Evolutionary conservation across 2,113 vertebrate genomes (phyloP).

Genomic region (Pygoscelis antarcticus): DNA sequence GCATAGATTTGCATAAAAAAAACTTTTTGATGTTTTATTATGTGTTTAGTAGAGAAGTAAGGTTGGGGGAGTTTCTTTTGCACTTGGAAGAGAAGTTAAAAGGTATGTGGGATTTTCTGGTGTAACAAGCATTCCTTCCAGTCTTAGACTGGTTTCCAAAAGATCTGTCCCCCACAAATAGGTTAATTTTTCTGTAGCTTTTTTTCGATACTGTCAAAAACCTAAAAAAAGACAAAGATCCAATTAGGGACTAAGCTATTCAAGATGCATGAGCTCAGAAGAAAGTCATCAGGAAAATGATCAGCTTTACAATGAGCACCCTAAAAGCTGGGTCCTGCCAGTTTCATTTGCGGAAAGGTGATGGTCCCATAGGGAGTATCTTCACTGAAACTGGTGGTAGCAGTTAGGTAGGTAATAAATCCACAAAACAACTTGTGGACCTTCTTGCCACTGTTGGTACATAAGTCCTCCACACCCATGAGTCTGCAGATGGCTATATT

Average conservation of each 20-base stretch:
- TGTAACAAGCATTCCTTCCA: background rate
- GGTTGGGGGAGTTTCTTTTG: background rate
- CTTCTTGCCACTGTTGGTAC: background rate
- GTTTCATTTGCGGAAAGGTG: background rate
- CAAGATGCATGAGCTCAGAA: background rate
- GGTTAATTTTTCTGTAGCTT: background rate
- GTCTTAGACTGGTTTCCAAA: background rate
- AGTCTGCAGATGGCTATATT: background rate
- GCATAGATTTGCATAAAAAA: background rate
- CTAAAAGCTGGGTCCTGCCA: background rate
- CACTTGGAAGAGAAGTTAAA: background rate
- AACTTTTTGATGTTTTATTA: slow-evolving; percentile 8
- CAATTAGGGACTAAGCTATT: background rate
- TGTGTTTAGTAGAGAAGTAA: slow-evolving; percentile 7
- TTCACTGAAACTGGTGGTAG: background rate
- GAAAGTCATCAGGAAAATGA: background rate
- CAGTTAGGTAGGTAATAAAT: background rate
- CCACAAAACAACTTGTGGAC: background rate
- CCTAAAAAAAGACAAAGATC: background rate
- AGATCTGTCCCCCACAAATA: background rate
- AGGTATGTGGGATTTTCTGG: background rate
- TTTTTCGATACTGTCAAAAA: background rate
- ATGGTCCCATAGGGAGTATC: background rate
- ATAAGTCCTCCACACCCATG: background rate
- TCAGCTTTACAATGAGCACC: background rate